Evolutionary conservation across 2,797 vertebrate species (phyloP).

Genomic region (Dipus sagitta): DNA sequence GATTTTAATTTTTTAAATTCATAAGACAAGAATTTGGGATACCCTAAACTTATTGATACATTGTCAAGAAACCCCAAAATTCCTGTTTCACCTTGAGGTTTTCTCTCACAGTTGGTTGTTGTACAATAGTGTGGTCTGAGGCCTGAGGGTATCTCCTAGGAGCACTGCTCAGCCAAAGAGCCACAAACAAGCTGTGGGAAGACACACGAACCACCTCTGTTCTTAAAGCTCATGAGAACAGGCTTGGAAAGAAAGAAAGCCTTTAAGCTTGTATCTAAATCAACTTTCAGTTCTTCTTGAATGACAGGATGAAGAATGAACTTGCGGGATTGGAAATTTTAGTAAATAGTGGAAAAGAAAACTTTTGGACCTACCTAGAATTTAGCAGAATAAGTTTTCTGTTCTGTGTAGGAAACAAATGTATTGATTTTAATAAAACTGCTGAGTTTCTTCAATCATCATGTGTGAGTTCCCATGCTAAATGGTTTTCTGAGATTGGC

Average conservation of each 20-base stretch:
- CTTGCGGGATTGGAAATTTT: background rate
- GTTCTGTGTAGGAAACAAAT: slow-evolving; percentile 9
- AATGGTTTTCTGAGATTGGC: background rate
- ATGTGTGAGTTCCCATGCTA: background rate
- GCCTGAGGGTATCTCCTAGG: background rate
- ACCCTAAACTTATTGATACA: too few species aligned
- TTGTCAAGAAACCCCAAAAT: too few species aligned
- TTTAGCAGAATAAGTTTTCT: background rate
- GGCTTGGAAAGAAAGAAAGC: background rate
- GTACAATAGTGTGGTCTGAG: background rate
- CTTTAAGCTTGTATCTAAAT: background rate
- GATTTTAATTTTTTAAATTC: too few species aligned
- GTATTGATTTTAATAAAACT: background rate
- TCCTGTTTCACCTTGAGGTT: too few species aligned
- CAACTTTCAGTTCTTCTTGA: background rate
- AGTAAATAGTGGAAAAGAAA: slow-evolving; percentile 45
- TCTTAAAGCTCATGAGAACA: background rate
- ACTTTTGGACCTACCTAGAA: background rate
- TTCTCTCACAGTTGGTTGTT: too few species aligned
- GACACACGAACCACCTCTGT: fast-evolving
- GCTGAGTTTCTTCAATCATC: background rate
- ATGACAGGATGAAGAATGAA: background rate
- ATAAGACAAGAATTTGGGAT: too few species aligned
- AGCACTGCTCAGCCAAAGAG: background rate
- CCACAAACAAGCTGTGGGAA: too few species aligned